Percentiles rank a stretch among this genome's conserved stretches.
These are phyloP conservation scores for Phrixothrix hirtus DNA, from an alignment of 2,888 invertebrate species.

Conservation along the genomic window DNA sequence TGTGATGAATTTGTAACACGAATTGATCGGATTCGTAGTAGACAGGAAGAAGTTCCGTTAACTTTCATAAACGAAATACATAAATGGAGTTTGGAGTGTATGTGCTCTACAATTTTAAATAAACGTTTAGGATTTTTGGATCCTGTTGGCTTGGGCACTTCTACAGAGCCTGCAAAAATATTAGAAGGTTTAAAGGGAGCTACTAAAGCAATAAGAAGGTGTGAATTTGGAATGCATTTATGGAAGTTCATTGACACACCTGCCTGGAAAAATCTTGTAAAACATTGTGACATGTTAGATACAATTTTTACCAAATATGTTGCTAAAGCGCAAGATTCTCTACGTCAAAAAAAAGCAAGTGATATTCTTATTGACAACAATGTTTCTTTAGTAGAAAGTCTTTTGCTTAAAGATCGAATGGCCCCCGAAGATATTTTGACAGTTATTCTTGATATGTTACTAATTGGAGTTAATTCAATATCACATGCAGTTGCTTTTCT, in stretches of 20 bases:
- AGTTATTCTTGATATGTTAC: conserved; percentile 66
- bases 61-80: conserved; percentile 64
- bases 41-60: conserved; percentile 65
- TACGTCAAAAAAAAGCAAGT: conserved; percentile 46
- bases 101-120: conserved; percentile 61
- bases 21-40: conserved; percentile 61
- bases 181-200: conserved; percentile 63
- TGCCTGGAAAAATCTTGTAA: conserved; percentile 61
- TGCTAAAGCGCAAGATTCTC: conserved; percentile 51
- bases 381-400: conserved; percentile 59
- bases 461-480: conserved; percentile 68
- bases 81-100: conserved; percentile 72
- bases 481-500: conserved; percentile 66
- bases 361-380: conserved; percentile 31
- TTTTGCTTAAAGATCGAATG: conserved; percentile 62
- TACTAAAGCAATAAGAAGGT: conserved; percentile 63
- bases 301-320: conserved; percentile 66
- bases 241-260: conserved; percentile 69
- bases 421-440: conserved; percentile 66
- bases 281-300: conserved; percentile 66
- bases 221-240: conserved; percentile 64
- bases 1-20: conserved; percentile 56
- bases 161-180: conserved; percentile 63
- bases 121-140: conserved; percentile 67
- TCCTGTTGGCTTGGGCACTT: conserved; percentile 56